Conservation (phyloP, 1,140 invertebrate genomes). For the Micrasema longulum region DNA sequence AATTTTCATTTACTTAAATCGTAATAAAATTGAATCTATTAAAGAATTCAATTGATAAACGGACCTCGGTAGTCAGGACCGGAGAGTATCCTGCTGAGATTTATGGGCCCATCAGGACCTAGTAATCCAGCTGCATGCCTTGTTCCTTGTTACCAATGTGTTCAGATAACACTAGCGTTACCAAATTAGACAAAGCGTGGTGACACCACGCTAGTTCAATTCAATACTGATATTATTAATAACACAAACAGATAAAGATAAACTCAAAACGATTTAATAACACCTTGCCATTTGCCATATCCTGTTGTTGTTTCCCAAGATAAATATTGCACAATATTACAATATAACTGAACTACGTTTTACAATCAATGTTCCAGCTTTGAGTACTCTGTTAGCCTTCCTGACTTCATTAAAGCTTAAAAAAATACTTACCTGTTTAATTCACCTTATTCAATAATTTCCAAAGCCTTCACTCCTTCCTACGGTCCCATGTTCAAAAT, state of each 20-base stretch:
- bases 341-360: no score
- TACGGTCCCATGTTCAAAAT: no score
- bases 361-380: no score
- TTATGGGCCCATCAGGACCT: conserved; percentile 35
- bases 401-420: no score
- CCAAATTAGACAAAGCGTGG: conserved; percentile 13
- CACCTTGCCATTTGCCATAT: no score
- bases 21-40: background rate
- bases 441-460: no score
- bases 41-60: background rate
- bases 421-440: no score
- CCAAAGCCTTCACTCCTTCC: no score
- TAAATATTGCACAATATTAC: no score
- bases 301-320: no score
- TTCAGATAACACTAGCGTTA: conserved; percentile 9
- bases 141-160: conserved; percentile 50
- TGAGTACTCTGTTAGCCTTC: no score
- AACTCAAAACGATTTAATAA: no score
- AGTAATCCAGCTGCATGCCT: conserved; percentile 42
- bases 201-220: conserved; percentile 4
- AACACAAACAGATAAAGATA: background rate
- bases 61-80: conserved; percentile 4
- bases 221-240: background rate
- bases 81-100: background rate
- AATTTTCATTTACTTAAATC: background rate